Evolutionary conservation across 2,113 vertebrate genomes (phyloP), one percentile per base, ranked within the genome.

Genomic region (Xyliphius kryptos): DNA sequence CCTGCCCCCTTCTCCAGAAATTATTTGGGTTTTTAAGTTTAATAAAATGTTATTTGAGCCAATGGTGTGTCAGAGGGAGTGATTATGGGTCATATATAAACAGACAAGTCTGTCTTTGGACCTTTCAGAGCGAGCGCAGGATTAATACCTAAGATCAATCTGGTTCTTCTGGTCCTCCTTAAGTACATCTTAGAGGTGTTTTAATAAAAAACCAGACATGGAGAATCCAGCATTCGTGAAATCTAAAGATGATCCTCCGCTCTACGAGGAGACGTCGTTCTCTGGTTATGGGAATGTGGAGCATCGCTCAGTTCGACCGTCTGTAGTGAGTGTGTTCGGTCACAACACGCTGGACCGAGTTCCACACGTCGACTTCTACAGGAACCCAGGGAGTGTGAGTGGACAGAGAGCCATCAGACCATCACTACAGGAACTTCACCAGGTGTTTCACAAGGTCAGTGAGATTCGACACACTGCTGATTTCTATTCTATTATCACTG

Each of bases 331-430:
- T 66, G 90, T 92, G 14, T 97, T 97, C 56, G 94, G 96, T n/a
- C 94, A 97, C 68, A 90, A 95, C 74, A 99, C 96, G 2, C 38
- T 96, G 81, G 96, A 99, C 56, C 89, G 89, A 0, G 84, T 94
- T 69, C 96, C 96, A 41, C 89, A 89, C 77, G 93, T 97, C 8
- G 89, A 96, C 79, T 98, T 94, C 81, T 99, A 99, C 13, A 90
- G 94, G 41, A 99, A 99, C 44, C 87, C 89, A 0, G 92, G 92
- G 76, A 98, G 94, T 0, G 0, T 97, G 73, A 96, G 93, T 2
- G 96, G 96, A 15, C 86, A 83, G 68, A 88, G 93, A 61, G 76
- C 88, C 43, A 86, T 75, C 69, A 80, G 96, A 53, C 96, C 96
- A 4, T 95, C 93, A 17, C 85, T 99, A 76, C 90, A 92, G 71